Conservation (phyloP, 2,797 vertebrate genomes). For the Anabas testudineus region DNA sequence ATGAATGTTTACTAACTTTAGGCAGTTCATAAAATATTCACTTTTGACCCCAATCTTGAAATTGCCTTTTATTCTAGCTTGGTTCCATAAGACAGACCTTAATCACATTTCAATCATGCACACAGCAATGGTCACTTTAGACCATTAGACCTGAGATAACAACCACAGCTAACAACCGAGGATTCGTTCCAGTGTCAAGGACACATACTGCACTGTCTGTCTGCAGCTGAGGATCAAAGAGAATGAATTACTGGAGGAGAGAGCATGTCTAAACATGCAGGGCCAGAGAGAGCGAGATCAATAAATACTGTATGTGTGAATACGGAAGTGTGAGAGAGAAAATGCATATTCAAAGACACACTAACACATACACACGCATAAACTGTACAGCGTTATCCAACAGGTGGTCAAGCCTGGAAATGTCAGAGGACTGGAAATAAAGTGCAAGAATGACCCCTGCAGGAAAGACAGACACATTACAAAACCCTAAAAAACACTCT, state of each 20-base stretch:
- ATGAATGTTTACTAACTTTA: too few relatives aligned
- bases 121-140: neutral
- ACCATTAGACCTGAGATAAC: too few relatives aligned
- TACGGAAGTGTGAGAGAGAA: neutral
- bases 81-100: neutral
- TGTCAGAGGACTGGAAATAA: neutral
- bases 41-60: neutral
- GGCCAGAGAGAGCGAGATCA: neutral
- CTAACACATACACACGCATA: neutral
- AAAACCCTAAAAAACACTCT: neutral
- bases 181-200: neutral
- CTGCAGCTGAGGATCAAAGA: neutral
- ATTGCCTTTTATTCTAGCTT: neutral
- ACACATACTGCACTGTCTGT: neutral
- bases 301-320: neutral
- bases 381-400: neutral
- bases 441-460: constrained; percentile 34
- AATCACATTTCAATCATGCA: too few relatives aligned
- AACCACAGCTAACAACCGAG: neutral
- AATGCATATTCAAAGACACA: neutral
- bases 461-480: constrained; percentile 12
- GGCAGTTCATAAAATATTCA: neutral
- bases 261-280: neutral
- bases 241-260: neutral
- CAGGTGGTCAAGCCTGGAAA: constrained; percentile 4